These are phyloP conservation scores for Notiomystis cincta DNA, from an alignment of 2,113 vertebrate species.

Conservation along the genomic window DNA sequence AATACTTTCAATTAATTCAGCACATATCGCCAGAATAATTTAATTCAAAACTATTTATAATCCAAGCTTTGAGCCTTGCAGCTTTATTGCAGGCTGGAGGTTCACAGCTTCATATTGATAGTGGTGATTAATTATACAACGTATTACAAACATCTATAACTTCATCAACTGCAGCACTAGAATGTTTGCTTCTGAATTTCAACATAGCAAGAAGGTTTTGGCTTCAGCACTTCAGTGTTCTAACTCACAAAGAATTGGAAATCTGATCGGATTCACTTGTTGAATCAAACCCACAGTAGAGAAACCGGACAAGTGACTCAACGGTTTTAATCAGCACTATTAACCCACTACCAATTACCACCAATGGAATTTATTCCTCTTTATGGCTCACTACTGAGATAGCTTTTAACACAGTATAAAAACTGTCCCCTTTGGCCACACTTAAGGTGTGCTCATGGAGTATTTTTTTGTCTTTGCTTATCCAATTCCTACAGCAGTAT, in stretches of 20 bases:
- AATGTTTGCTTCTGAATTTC: not conserved
- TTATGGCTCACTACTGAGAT: not conserved
- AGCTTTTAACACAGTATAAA: not conserved
- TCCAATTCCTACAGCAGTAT: not conserved
- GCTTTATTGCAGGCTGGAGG: not conserved
- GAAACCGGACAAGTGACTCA: not conserved
- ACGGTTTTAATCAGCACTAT: not conserved
- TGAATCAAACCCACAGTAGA: not conserved
- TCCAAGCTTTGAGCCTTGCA: not conserved
- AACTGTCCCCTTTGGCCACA: not conserved
- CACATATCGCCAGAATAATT: not conserved
- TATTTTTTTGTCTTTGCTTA: conserved; percentile 13
- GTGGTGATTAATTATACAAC: not conserved
- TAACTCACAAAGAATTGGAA: not conserved
- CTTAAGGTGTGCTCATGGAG: not conserved
- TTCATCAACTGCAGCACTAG: not conserved
- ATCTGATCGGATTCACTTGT: not conserved
- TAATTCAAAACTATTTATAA: not conserved
- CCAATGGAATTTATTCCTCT: not conserved
- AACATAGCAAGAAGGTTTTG: not conserved
- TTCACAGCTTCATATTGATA: not conserved
- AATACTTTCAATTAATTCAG: not conserved
- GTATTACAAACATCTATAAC: not conserved
- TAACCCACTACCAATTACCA: not conserved
- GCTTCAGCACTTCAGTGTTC: not conserved